Conservation (phyloP, 2,888 invertebrate genomes). For the Agriopis leucophaearia region DNA sequence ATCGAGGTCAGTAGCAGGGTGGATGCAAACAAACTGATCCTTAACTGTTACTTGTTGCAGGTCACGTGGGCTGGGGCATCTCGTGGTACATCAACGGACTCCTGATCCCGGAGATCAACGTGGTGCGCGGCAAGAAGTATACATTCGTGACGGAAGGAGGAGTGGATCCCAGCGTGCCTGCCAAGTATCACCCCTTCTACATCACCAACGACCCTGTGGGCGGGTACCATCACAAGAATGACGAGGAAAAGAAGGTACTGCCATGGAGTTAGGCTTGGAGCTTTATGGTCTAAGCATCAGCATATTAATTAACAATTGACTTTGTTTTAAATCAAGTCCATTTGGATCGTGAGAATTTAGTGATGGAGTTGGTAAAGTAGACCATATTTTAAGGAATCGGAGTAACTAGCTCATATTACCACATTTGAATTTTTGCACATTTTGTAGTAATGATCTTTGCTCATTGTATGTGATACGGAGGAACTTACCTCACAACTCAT, state of each 20-base stretch:
- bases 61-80: conserved; percentile 97
- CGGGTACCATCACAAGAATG: conserved; percentile 93
- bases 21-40: too few species aligned
- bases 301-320: too few species aligned
- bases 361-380: neutral
- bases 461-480: too few species aligned
- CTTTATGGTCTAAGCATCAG: too few species aligned
- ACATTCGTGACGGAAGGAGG: conserved; percentile 96
- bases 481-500: too few species aligned
- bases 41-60: conserved; percentile 69
- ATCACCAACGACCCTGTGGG: conserved; percentile 97
- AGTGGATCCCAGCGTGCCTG: conserved; percentile 91
- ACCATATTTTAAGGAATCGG: neutral
- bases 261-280: too few species aligned
- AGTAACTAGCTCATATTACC: too few species aligned
- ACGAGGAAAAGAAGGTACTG: conserved; percentile 91
- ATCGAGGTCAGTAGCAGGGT: too few species aligned
- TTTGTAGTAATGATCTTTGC: too few species aligned
- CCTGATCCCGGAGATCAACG: conserved; percentile 95
- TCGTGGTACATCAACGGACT: conserved; percentile 98
- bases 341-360: neutral
- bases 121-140: conserved; percentile 94
- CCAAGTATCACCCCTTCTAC: conserved; percentile 96
- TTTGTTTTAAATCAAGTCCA: neutral
- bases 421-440: too few species aligned